Evolutionary conservation across 2,113 vertebrate genomes (phyloP).

Genomic region (Onychostoma macrolepis): DNA sequence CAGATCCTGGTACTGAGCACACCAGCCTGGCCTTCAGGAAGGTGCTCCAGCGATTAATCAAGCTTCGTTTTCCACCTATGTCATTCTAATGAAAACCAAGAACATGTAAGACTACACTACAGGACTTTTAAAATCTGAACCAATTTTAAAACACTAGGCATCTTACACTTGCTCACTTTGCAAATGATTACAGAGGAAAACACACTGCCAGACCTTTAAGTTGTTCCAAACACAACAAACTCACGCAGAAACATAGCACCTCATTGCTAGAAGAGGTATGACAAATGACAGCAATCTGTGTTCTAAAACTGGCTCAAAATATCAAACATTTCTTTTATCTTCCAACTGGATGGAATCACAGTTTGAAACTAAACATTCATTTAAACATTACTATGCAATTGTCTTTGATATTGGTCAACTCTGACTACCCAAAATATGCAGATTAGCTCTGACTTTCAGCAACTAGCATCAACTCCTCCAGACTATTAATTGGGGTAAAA

Average conservation of each 20-base stretch:
- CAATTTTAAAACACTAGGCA: neutral
- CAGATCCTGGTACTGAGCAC: constrained; percentile 79
- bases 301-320: neutral
- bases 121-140: neutral
- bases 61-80: constrained; percentile 80
- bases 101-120: constrained; percentile 1
- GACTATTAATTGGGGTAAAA: neutral
- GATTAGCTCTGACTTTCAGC: neutral
- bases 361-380: neutral
- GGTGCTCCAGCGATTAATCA: constrained; percentile 90
- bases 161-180: neutral
- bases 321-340: neutral
- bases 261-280: neutral
- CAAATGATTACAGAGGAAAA: neutral
- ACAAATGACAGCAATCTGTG: neutral
- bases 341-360: neutral
- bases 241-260: neutral
- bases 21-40: constrained; percentile 87
- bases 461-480: neutral
- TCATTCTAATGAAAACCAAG: constrained; percentile 78
- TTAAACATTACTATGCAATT: neutral
- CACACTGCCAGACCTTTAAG: neutral
- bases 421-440: too few relatives aligned
- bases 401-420: neutral
- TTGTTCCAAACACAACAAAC: neutral